Evolutionary conservation across 2,113 vertebrate species (phyloP), one percentile per base, ranked within the genome.

Genomic region (Thalassoma bifasciatum): DNA sequence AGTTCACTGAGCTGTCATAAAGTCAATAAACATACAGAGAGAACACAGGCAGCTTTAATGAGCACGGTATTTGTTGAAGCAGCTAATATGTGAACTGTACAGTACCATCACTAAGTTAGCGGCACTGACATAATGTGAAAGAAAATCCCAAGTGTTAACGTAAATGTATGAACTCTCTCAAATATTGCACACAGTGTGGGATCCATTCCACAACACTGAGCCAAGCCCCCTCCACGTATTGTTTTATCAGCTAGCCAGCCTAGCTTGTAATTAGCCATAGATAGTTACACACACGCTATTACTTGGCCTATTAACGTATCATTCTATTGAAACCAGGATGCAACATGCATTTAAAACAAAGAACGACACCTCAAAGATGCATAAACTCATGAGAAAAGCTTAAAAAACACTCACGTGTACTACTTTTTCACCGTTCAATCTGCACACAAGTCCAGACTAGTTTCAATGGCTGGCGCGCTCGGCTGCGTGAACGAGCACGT

Each of bases 391-490:
- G 2, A 5, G 10, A n/a, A 8, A 21, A n/a, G 19, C 17, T 10
- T 49, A 49, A 7, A 30, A 49, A 8, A 49, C 17, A 49, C 46
- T n/a, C 46, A n/a, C 46, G 8, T 21, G 46, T 7, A 7, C 16
- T 46, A 5, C 14, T 46, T 5, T 46, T 19, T 5, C 30, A 2
- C 17, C 44, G 67, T 5, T 17, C n/a, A 0, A 21, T 19, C 8
- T 16, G 10, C 0, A 4, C 16, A 68, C 60, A 82, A 75, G 2
- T 54, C 46, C 40, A 8, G 51, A 56, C 58, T 23, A 77, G 38
- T 84, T 86, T 83, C 69, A 87, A 77, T 65, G 26, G 36, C 40
- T 54, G 42, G 81, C 81, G 76, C 77, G 71, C 19, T 56, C 26
- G 3, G 10, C 5, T 34, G 51, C 70, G 61, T 10, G 65, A 66